These are phyloP conservation scores for Megastigmus dorsalis DNA, from an alignment of 2,888 invertebrate species.

Conservation along the genomic window DNA sequence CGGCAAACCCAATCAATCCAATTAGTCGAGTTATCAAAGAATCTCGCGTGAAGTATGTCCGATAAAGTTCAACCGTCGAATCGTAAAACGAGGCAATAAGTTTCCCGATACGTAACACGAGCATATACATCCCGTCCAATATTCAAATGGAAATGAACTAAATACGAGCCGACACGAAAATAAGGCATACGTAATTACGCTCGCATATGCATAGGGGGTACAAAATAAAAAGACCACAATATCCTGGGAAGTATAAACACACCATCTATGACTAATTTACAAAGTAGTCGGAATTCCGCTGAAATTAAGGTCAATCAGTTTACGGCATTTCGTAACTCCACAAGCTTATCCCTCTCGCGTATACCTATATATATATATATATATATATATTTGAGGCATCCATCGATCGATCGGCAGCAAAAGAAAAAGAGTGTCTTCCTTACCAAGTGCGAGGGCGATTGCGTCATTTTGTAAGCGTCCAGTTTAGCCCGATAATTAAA, in stretches of 20 bases:
- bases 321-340: constrained; percentile 6
- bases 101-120: not conserved
- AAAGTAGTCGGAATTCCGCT: constrained; percentile 12
- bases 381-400: too few relatives aligned
- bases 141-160: too few relatives aligned
- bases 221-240: not conserved
- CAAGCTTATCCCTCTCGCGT: not conserved
- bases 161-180: not conserved
- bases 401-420: too few relatives aligned
- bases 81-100: not conserved
- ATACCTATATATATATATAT: too few relatives aligned
- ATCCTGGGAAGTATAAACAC: not conserved
- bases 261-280: constrained; percentile 12
- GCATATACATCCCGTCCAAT: too few relatives aligned
- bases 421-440: too few relatives aligned
- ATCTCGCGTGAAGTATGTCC: not conserved
- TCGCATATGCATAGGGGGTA: not conserved
- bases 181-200: too few relatives aligned
- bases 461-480: constrained; percentile 23
- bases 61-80: not conserved
- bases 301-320: constrained; percentile 31
- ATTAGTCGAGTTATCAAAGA: not conserved
- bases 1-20: too few relatives aligned
- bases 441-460: too few relatives aligned
- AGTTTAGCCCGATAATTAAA: constrained; percentile 28